Evolutionary conservation across 2,888 invertebrate genomes (phyloP), one percentile per base, ranked within the genome.

Genomic region (Tipula confusa): DNA sequence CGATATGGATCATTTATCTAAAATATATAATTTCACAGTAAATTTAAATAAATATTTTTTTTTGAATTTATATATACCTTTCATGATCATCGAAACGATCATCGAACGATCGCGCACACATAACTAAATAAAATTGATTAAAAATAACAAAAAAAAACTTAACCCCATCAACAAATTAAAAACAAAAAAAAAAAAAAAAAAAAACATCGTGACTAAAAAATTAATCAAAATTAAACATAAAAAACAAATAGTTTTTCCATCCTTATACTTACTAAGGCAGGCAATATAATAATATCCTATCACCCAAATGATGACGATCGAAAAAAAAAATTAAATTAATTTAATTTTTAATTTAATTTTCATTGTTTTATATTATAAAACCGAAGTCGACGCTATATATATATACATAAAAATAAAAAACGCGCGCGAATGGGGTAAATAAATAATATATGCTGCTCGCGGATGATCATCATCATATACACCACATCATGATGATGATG

Each of bases 1-100:
- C 64, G 64, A 64, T 64, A 64, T 64, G 64, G 64, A 64, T 64
- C 64, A 64, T 64, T 64, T 64, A 64, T 64, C 64, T 64, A 64
- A 64, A 64, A 64, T 64, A n/a, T n/a, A 64, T 64, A 64, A 64
- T 64, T 64, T 64, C 64, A 64, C 64, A 64, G 64, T 64, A 64
- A 64, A 64, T 64, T 64, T 64, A 64, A 64, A 64, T 64, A 64
- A 64, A 64, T 24, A 64, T 64, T 64, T n/a, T n/a, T n/a, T n/a
- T n/a, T n/a, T n/a, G n/a, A n/a, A 31, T 5, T 43, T 64, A 64
- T 64, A 64, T 64, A 9, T 11, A 24, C 64, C 13, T 24, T 24
- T 18, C 64, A 64, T 64, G 64, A 64, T 64, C 64, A 24, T 64
- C 64, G 64, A 64, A n/a, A n/a, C n/a, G n/a, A 64, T 64, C 64